phyloP scores from a whole-genome alignment of 2,888 invertebrate species.

The Caenorhabditis angaria region DNA sequence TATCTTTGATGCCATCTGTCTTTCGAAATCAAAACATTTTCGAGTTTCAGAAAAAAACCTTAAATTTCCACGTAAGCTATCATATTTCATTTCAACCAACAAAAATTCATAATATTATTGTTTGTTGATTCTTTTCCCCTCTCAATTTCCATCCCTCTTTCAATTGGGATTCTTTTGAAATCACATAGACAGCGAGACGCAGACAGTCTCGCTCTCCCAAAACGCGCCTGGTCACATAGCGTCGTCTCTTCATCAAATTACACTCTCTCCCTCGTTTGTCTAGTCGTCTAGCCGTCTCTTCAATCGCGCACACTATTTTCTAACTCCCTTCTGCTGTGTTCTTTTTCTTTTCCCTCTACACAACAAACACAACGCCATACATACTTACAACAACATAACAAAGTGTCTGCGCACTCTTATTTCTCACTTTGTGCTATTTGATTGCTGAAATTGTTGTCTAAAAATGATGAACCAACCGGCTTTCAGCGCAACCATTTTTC shows the following conservation, averaged over 20 bases:
- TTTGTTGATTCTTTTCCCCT: background rate
- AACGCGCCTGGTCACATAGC: background rate
- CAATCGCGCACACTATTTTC: background rate
- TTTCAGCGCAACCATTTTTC: constrained; percentile 47
- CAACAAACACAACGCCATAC: constrained; percentile 22
- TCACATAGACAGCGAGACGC: background rate
- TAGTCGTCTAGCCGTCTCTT: background rate
- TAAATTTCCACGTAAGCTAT: background rate
- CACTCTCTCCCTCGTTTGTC: too few species aligned
- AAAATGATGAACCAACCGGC: constrained; percentile 36
- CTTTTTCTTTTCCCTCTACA: background rate
- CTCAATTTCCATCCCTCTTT: background rate
- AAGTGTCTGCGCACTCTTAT: background rate
- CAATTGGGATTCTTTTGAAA: background rate
- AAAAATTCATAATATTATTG: background rate
- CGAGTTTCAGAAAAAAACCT: too few species aligned
- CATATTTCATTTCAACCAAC: background rate
- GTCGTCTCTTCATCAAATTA: background rate
- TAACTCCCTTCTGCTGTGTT: too few species aligned
- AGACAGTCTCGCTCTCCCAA: background rate
- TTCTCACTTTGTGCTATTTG: constrained; percentile 18
- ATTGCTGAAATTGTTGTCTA: background rate
- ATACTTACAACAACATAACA: background rate
- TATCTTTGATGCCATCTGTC: too few species aligned
- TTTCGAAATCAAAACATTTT: too few species aligned